Base-by-base conservation (phyloP, 2,888 invertebrate genomes). In the Hyalella azteca region DNA sequence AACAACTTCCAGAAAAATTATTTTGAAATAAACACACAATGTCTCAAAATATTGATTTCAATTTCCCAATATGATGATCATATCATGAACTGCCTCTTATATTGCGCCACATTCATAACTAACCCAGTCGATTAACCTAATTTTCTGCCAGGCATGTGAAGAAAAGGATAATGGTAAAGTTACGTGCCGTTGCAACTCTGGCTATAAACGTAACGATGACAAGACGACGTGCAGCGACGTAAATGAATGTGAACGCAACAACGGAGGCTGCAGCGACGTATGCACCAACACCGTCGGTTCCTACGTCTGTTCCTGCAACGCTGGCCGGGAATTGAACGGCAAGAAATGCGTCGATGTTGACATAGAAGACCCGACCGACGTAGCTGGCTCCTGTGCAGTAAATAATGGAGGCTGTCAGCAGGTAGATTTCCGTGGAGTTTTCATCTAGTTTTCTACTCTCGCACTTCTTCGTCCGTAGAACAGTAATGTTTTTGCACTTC, bases 251-350 rank as follows among this genome's bases (percentile, higher is more conserved):
- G 87, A 87, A 13, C 75, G 75, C 22, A 75, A 75, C 45, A 75
- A 75, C 45, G 75, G 75, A 29, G 75, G 75, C 7, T 75, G 75
- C 75, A 75, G 75, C 29, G 92, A 93, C 81, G 88, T 89, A 26
- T 93, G 93, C 86, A 88, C 90, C 84, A 91, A 92, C 86, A 90
- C 94, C 0, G 94, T 94, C 85, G 96, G 96, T 0, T 48, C 77
- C 39, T 81, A n/a, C 76, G 41, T 22, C n/a, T 50, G 75, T 41
- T 79, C 50, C 29, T 75, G 75, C 54, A 32, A 36, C 9, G 75
- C 29, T 19, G 45, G 29, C 41, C n/a, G 29, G 22, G 78, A 66
- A 22, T 41, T 78, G 13, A 60, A 78, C 39, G 78, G 78, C 15
- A 78, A 60, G 29, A n/a, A 22, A 19, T 79, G 79, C 50, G 39